Conservation (phyloP, 53 echinoderm and acorn worm genomes). For the Crossaster papposus region DNA sequence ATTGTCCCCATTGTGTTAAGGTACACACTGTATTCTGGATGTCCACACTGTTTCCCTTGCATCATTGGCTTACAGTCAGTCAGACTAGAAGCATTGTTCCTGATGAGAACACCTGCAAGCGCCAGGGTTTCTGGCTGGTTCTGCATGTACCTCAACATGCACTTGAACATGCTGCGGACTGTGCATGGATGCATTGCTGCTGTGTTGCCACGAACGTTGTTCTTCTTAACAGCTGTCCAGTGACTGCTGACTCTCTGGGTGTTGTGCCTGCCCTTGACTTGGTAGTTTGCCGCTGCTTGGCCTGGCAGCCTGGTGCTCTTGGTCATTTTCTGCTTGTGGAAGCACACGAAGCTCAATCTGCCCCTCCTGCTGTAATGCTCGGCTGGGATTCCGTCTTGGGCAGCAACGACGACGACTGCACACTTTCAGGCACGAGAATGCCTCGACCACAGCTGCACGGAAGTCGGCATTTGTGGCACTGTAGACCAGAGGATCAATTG, state of each 20-base stretch:
- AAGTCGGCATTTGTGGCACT: not conserved
- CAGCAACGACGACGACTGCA: no score
- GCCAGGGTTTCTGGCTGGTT: no score
- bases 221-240: no score
- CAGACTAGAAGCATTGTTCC: no score
- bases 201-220: no score
- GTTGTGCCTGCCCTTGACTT: no score
- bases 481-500: not conserved
- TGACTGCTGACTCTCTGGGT: not conserved
- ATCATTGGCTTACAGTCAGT: not conserved
- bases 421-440: not conserved
- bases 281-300: no score
- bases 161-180: not conserved
- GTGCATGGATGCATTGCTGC: no score
- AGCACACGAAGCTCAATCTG: not conserved
- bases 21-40: no score
- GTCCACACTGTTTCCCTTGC: not conserved
- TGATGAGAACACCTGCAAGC: no score
- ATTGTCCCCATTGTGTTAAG: no score
- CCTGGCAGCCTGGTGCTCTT: not conserved
- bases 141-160: no score
- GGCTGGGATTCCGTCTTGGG: not conserved
- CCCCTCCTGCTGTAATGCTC: not conserved
- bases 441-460: not conserved
- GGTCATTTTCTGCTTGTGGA: not conserved